Evolutionary conservation across 2,888 invertebrate genomes (phyloP).

Genomic region (Siphonodentalium dalli): DNA sequence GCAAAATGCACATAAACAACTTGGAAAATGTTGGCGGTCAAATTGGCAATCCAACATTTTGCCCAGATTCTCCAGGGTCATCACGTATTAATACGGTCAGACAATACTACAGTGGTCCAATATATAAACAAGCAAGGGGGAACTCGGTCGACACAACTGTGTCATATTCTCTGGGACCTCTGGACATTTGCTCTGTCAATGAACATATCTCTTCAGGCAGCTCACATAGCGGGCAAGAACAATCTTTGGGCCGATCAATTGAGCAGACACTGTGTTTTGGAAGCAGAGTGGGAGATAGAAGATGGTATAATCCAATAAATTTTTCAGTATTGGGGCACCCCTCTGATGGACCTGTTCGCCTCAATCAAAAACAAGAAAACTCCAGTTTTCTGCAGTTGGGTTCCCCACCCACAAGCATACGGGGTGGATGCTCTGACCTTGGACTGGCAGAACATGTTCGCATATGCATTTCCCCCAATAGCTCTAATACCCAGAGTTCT

Average conservation of each 20-base stretch:
- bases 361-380: conserved; percentile 14
- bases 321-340: conserved; percentile 5
- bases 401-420: conserved; percentile 12
- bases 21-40: conserved; percentile 21
- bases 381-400: conserved; percentile 18
- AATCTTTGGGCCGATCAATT: conserved; percentile 7
- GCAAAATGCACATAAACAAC: conserved; percentile 24
- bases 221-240: conserved; percentile 1
- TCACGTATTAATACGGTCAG: conserved; percentile 11
- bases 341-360: conserved; percentile 23
- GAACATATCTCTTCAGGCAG: conserved; percentile 4
- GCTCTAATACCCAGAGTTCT: conserved; percentile 15
- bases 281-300: conserved; percentile 4
- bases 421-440: conserved; percentile 23
- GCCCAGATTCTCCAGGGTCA: not conserved
- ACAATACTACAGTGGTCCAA: conserved; percentile 15
- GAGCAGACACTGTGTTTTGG: conserved; percentile 1
- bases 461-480: conserved; percentile 22
- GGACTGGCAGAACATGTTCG: conserved; percentile 21
- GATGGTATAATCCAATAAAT: no score
- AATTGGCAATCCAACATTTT: conserved; percentile 13
- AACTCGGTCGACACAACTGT: not conserved
- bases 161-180: conserved; percentile 2
- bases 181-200: conserved; percentile 2
- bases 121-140: conserved; percentile 9